These are phyloP conservation scores for Lethrus apterus DNA, from an alignment of 1,140 invertebrate species.

Conservation along the genomic window DNA sequence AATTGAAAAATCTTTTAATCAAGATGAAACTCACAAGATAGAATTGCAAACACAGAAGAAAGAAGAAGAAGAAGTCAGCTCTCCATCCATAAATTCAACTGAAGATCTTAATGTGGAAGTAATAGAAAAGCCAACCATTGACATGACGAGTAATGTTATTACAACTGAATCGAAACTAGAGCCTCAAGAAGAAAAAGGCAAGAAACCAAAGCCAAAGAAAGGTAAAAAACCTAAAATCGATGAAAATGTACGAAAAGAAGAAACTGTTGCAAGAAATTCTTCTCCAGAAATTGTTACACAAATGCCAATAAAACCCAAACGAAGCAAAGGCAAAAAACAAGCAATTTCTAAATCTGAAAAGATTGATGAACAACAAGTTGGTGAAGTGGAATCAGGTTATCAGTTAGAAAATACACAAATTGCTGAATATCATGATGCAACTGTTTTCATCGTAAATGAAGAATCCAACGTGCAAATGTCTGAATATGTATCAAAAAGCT, in stretches of 20 bases:
- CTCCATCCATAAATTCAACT: no score
- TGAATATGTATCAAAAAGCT: no score
- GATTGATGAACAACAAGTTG: not conserved
- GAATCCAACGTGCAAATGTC: no score
- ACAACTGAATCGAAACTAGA: constrained; percentile 1
- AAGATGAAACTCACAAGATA: constrained; percentile 41
- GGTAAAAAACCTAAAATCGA: not conserved
- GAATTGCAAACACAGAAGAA: constrained; percentile 31
- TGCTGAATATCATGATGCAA: no score
- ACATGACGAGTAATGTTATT: no score
- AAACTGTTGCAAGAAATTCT: not conserved
- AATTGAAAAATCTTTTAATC: no score
- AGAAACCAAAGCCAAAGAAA: not conserved
- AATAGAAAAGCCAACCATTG: no score
- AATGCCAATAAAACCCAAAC: not conserved
- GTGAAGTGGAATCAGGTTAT: not conserved
- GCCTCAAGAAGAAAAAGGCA: not conserved
- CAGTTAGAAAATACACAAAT: constrained; percentile 1
- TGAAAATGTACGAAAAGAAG: not conserved
- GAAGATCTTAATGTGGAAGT: no score
- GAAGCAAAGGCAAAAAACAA: constrained; percentile 15
- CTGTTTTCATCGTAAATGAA: no score
- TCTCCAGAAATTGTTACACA: not conserved
- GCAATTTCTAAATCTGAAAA: constrained; percentile 12
- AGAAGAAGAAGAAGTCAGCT: constrained; percentile 22